Evolutionary conservation across 2,888 invertebrate species (phyloP).

Genomic region (Drosophila infuscata): DNA sequence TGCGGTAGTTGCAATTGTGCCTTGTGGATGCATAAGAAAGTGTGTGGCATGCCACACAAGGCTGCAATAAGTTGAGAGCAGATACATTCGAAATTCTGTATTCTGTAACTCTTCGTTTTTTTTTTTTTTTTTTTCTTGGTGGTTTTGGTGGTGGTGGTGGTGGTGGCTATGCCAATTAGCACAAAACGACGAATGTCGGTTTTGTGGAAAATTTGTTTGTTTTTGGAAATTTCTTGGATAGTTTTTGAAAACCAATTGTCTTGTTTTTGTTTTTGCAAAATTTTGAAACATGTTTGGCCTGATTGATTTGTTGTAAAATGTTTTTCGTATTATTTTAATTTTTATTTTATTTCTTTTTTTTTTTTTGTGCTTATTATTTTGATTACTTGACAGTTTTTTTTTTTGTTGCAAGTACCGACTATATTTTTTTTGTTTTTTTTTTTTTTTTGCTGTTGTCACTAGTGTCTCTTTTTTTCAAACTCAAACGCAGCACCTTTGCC

Average conservation of each 20-base stretch:
- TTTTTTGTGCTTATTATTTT: constrained; percentile 53
- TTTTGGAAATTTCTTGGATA: constrained; percentile 38
- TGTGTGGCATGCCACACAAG: constrained; percentile 33
- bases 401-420: constrained; percentile 57
- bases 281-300: constrained; percentile 85
- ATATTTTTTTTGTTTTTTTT: constrained; percentile 55
- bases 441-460: constrained; percentile 82
- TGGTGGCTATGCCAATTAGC: constrained; percentile 25
- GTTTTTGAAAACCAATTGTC: constrained; percentile 66
- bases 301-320: constrained; percentile 84
- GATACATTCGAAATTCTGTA: constrained; percentile 5
- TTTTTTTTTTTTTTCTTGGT: too few species aligned
- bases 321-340: constrained; percentile 59
- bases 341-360: constrained; percentile 33
- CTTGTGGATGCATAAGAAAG: constrained; percentile 6
- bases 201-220: constrained; percentile 14
- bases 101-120: neutral
- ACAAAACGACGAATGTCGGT: constrained; percentile 10
- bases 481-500: constrained; percentile 80
- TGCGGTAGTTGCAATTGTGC: constrained; percentile 16
- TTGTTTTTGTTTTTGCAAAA: constrained; percentile 72
- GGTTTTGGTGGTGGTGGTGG: constrained; percentile 15
- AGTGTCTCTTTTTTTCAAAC: constrained; percentile 85
- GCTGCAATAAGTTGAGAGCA: constrained; percentile 37
- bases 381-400: constrained; percentile 38